A percentile compares a stretch with the other conserved stretches of the same genome.
phyloP scores from a whole-genome alignment of 2,797 vertebrate genomes.

The Poecilia wingei region DNA sequence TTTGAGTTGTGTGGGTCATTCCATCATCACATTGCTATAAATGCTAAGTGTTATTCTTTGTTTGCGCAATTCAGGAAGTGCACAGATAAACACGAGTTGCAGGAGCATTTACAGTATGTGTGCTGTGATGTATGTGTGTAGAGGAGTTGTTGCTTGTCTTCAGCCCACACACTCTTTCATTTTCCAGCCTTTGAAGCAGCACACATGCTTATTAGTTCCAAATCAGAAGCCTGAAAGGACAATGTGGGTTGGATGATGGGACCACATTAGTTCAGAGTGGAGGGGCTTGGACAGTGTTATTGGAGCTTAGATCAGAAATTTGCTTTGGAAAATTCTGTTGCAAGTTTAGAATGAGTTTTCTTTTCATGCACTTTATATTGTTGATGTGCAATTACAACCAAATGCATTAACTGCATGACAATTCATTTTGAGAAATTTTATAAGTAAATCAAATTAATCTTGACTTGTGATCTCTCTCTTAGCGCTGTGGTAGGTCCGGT shows the following conservation, averaged over 20 bases:
- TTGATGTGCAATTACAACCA: conserved; percentile 8
- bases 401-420: not conserved
- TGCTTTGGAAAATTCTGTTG: conserved; percentile 31
- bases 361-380: not conserved
- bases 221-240: conserved; percentile 70
- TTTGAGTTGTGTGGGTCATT: conserved; percentile 15
- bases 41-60: conserved; percentile 12
- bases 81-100: conserved; percentile 41
- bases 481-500: conserved; percentile 66
- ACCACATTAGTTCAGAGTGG: conserved; percentile 33
- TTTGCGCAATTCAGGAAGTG: conserved; percentile 36
- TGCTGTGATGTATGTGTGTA: conserved; percentile 41
- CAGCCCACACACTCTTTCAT: conserved; percentile 69
- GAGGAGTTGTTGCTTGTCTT: conserved; percentile 64
- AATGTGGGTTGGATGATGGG: conserved; percentile 64
- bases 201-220: conserved; percentile 74
- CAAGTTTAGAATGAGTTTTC: conserved; percentile 21
- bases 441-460: conserved; percentile 2
- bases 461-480: conserved; percentile 22
- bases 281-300: conserved; percentile 40
- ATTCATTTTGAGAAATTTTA: not conserved
- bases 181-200: conserved; percentile 68
- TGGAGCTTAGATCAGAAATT: conserved; percentile 36
- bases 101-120: conserved; percentile 50
- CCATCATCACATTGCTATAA: conserved; percentile 19